These are phyloP conservation scores for Oncorhynchus mykiss DNA, from an alignment of 2,113 vertebrate genomes.

Conservation along the genomic window DNA sequence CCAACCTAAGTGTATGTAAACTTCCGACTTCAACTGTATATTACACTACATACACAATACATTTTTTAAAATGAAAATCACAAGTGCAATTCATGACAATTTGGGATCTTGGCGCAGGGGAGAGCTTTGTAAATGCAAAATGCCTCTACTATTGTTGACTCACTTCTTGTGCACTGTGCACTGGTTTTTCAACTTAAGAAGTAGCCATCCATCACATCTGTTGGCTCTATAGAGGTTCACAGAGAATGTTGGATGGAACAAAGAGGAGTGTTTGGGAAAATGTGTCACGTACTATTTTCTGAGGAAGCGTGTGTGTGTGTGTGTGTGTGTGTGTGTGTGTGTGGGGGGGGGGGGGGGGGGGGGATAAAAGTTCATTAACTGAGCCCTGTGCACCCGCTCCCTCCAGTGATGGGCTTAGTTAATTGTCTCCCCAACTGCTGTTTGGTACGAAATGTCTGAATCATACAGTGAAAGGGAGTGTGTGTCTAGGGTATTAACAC, in stretches of 20 bases:
- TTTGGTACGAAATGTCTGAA: neutral
- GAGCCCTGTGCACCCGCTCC: conserved; percentile 5
- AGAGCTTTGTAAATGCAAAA: no score
- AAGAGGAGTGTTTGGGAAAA: conserved; percentile 29
- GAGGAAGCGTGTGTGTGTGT: neutral
- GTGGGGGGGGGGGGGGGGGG: no score
- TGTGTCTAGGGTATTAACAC: conserved; percentile 1
- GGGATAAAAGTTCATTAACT: neutral
- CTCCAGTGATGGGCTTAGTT: neutral
- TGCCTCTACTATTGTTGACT: no score
- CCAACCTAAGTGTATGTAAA: no score
- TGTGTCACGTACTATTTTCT: conserved; percentile 16
- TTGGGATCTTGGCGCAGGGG: no score
- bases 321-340: no score
- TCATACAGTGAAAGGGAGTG: neutral
- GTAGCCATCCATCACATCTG: neutral
- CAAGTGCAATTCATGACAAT: no score
- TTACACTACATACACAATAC: no score
- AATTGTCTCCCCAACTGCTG: conserved; percentile 9
- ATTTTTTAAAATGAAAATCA: no score
- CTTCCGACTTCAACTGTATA: no score
- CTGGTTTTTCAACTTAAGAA: no score
- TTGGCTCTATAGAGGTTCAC: neutral
- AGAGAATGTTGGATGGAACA: neutral
- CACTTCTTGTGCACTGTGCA: no score